These are phyloP conservation scores for Onychostruthus taczanowskii DNA, from an alignment of 2,113 vertebrate species.

Conservation along the genomic window DNA sequence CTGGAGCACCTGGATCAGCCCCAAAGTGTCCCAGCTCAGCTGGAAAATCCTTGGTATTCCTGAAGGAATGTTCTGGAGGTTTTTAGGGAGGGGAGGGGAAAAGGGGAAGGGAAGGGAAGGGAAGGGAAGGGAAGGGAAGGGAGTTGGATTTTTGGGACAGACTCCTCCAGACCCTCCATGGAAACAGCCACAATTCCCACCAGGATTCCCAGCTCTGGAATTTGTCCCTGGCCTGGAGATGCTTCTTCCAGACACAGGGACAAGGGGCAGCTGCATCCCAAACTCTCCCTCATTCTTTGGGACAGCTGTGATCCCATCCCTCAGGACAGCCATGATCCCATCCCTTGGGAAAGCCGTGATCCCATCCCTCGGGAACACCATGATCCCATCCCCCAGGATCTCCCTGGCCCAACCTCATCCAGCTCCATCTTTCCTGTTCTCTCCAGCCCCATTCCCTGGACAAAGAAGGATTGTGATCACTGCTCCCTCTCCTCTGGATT, in stretches of 20 bases:
- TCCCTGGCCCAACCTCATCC: accelerated
- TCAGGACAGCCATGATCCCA: neutral
- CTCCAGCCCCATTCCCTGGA: neutral
- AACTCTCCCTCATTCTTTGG: neutral
- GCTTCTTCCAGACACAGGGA: accelerated
- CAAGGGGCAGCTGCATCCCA: accelerated
- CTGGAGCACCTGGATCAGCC: neutral
- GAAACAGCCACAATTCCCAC: neutral
- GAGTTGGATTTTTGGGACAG: neutral
- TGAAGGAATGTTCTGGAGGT: accelerated
- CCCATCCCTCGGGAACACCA: accelerated
- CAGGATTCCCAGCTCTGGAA: neutral
- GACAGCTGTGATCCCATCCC: neutral
- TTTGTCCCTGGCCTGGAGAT: neutral
- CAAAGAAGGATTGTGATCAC: neutral
- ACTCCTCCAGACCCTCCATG: neutral
- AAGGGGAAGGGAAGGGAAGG: too few species aligned
- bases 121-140: too few species aligned
- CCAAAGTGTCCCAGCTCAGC: accelerated
- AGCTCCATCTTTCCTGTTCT: accelerated
- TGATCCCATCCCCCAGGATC: neutral
- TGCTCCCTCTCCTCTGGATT: neutral
- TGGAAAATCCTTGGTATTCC: neutral
- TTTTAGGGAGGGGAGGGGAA: neutral
- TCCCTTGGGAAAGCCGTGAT: too few species aligned